Evolutionary conservation across 2,113 vertebrate genomes (phyloP), one percentile per base, ranked within the genome.

Genomic region (Myotis lucifugus): DNA sequence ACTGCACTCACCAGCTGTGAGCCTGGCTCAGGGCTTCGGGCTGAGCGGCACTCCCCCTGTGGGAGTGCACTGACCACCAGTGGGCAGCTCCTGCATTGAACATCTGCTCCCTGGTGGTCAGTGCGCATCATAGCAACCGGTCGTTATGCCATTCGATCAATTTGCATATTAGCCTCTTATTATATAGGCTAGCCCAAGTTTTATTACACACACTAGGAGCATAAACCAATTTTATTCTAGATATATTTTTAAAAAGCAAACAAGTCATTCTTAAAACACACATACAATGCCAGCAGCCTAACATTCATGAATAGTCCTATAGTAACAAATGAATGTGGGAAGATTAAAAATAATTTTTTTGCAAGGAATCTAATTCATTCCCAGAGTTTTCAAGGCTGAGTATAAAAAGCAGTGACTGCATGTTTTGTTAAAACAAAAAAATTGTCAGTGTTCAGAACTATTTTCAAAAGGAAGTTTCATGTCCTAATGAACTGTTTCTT

Each of bases 401-500:
- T 40, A 78, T 89, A 74, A 85, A 93, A 95, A 96, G 56, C 34
- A 66, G 42, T 81, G 88, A 93, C 94, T 69, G 50, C 74, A 84
- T 91, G 61, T 87, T 96, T 96, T 92, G 37, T 84, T 83, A 89
- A 96, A 90, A 92, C 54, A 94, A 79, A 93, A 93, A 95, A 67
- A 85, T 19, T 70, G n/a, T 8, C 37, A 10, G 27, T 93, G 79
- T 87, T 91, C 79, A n/a, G 74, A 87, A 95, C 54, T 93, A 59
- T 90, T 91, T 94, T 91, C 73, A 61, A 93, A 96, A 95, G 93
- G 90, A 97, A 93, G 61, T 86, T 79, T 29, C 79, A 48, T 87
- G 74, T 42, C 64, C 69, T 94, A 83, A 70, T 85, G 90, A 87
- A 84, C 37, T 92, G 9, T 50, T 21, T 76, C 46, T 70, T 73